These are phyloP conservation scores for Chloroclystis v-ata DNA, from an alignment of 2,888 invertebrate species.

Conservation along the genomic window DNA sequence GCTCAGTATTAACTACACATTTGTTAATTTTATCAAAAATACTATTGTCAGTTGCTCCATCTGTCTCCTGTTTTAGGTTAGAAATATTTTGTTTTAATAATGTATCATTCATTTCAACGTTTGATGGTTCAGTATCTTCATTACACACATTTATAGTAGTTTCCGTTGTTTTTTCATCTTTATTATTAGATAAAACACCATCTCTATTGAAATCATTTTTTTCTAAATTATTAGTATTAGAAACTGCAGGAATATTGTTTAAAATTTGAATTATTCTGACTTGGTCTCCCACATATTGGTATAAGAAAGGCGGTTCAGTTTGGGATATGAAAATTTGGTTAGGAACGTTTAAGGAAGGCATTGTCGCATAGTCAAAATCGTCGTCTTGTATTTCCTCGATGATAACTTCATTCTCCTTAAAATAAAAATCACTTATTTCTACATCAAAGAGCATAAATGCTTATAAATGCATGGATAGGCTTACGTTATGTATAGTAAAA, in stretches of 20 bases:
- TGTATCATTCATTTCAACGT: no score
- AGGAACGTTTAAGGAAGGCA: conserved; percentile 63
- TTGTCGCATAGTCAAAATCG: conserved; percentile 68
- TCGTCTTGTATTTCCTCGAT: conserved; percentile 73
- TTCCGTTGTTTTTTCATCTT: no score
- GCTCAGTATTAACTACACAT: no score
- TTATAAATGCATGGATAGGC: conserved; percentile 72
- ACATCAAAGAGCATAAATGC: conserved; percentile 49
- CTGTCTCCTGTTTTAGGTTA: no score
- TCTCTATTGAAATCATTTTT: conserved; percentile 22
- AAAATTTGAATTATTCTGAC: conserved; percentile 66
- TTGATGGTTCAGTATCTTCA: no score
- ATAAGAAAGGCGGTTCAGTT: conserved; percentile 67
- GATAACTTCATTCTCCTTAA: conserved; percentile 75
- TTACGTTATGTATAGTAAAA: conserved; percentile 27
- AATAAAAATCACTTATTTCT: conserved; percentile 72
- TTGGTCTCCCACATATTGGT: conserved; percentile 67
- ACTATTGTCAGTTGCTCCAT: no score
- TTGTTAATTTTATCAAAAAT: no score
- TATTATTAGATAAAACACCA: conserved; percentile 7
- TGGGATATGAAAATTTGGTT: conserved; percentile 62
- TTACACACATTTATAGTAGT: no score
- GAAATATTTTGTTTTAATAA: no score
- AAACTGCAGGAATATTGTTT: conserved; percentile 59
- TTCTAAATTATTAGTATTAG: conserved; percentile 42